Percentiles rank a stretch among this genome's conserved stretches.
phyloP scores from a whole-genome alignment of 2,797 vertebrate species.

The Microctenopoma steveboyesi region DNA sequence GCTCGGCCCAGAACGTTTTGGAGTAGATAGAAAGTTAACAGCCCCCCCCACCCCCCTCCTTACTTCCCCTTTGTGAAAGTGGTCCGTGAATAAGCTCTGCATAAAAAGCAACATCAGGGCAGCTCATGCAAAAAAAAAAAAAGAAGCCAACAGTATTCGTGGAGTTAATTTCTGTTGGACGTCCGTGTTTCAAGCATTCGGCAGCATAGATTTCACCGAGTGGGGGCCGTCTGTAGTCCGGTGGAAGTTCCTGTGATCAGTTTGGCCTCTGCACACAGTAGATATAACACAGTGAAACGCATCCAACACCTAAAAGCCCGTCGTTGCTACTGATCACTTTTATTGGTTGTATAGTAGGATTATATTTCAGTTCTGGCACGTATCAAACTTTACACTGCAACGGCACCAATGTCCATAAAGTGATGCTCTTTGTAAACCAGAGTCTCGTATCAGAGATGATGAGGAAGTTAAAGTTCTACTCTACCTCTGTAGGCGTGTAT shows the following conservation, averaged over 20 bases:
- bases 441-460: constrained; percentile 44
- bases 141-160: constrained; percentile 47
- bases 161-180: constrained; percentile 67
- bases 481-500: constrained; percentile 50
- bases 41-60: constrained; percentile 29
- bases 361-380: constrained; percentile 58
- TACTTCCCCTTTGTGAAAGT: constrained; percentile 26
- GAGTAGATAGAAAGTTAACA: constrained; percentile 55
- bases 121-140: constrained; percentile 75
- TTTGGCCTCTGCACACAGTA: constrained; percentile 66
- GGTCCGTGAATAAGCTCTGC: constrained; percentile 61
- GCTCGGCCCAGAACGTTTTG: constrained; percentile 37
- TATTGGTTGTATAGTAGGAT: constrained; percentile 52
- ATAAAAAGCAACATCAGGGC: constrained; percentile 70
- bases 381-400: constrained; percentile 41
- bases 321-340: constrained; percentile 69
- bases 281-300: constrained; percentile 70
- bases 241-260: constrained; percentile 71
- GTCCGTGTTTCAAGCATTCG: constrained; percentile 68
- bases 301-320: constrained; percentile 51
- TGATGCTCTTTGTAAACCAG: constrained; percentile 51
- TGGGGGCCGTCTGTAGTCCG: constrained; percentile 45
- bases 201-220: constrained; percentile 74
- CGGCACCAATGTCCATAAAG: constrained; percentile 44
- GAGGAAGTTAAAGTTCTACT: constrained; percentile 48